These are phyloP conservation scores for Dasyornis broadbenti DNA, from an alignment of 2,113 vertebrate species.

Conservation along the genomic window DNA sequence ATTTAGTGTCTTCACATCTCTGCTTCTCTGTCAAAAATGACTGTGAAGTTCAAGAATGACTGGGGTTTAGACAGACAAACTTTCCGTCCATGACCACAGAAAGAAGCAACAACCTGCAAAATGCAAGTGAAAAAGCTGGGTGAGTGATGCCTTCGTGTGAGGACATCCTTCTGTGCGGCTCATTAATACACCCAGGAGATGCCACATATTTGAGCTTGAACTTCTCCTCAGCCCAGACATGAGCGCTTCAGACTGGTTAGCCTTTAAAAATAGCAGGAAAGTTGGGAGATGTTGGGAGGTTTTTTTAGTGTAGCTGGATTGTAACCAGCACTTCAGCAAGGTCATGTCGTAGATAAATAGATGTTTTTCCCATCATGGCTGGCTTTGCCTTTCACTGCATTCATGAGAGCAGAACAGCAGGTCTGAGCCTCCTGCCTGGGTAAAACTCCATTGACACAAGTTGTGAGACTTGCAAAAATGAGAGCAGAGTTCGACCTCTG, in stretches of 20 bases:
- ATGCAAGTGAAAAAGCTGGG: not conserved
- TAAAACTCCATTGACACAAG: not conserved
- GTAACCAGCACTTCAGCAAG: not conserved
- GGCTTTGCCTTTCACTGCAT: not conserved
- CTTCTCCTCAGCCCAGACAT: not conserved
- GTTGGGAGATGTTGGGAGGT: not conserved
- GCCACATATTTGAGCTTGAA: not conserved
- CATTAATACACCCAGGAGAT: too few species aligned
- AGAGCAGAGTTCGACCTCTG: slow-evolving; percentile 10
- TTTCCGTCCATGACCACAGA: not conserved
- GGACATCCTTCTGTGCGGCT: accelerated
- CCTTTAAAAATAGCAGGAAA: not conserved
- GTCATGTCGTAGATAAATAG: not conserved
- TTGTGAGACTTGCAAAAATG: not conserved
- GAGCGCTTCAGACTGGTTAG: not conserved
- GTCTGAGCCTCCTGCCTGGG: not conserved
- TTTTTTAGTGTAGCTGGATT: not conserved
- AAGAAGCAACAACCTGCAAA: not conserved
- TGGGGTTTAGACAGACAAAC: not conserved
- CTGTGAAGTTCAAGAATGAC: not conserved
- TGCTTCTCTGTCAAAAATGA: not conserved
- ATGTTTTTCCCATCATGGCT: not conserved
- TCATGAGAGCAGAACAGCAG: not conserved
- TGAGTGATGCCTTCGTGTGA: not conserved
- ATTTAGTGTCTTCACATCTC: not conserved